Conservation (phyloP, 2,888 invertebrate species). For the Melipona beecheii region DNA sequence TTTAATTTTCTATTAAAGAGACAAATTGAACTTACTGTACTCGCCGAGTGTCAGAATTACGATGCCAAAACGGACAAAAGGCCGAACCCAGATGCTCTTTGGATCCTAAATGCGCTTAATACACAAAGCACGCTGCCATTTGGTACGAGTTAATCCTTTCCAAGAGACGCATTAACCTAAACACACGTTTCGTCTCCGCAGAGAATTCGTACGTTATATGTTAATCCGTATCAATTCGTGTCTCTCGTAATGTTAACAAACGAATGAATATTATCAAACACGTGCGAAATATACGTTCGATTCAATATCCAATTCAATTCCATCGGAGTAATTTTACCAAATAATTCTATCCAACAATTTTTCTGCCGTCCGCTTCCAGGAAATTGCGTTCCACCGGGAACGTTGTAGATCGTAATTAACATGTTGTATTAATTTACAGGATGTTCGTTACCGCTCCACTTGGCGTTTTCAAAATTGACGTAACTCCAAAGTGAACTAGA, state of each 20-base stretch:
- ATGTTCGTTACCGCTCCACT: conserved; percentile 3
- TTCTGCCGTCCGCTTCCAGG: not conserved
- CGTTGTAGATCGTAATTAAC: not conserved
- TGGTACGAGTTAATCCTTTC: not conserved
- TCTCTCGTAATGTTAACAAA: not conserved
- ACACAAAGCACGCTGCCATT: not conserved
- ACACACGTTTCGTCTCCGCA: not conserved
- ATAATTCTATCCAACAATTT: not conserved
- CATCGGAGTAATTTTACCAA: not conserved
- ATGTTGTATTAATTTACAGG: conserved; percentile 1
- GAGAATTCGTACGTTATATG: not conserved
- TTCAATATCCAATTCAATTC: not conserved
- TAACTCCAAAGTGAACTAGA: conserved; percentile 27
- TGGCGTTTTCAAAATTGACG: conserved; percentile 26
- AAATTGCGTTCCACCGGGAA: not conserved
- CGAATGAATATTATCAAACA: no score
- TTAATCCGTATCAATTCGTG: not conserved
- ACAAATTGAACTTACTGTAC: not conserved
- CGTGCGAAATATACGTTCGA: not conserved
- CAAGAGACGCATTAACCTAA: not conserved
- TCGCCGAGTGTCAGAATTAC: not conserved
- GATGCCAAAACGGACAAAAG: not conserved
- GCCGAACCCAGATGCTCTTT: not conserved
- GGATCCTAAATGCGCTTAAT: not conserved
- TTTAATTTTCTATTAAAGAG: no score